Conservation (phyloP, 2,888 invertebrate genomes). For the Dione juno region DNA sequence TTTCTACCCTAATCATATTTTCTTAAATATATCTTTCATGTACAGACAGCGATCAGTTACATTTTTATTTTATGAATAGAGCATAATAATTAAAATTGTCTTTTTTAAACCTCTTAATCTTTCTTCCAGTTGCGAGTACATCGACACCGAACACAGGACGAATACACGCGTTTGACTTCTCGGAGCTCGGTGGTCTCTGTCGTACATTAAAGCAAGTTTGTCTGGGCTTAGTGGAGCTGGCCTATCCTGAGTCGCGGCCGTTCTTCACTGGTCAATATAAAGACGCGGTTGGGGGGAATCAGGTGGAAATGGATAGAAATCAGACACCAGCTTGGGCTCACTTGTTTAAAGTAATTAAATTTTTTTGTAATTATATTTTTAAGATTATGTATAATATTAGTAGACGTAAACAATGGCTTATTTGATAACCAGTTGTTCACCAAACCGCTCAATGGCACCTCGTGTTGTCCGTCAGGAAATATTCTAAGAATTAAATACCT, state of each 20-base stretch:
- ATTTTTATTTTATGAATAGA: too few species aligned
- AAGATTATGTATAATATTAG: too few species aligned
- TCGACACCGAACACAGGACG: slow-evolving; percentile 53
- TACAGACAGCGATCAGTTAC: too few species aligned
- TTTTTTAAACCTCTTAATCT: slow-evolving; percentile 51
- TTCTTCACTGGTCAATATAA: slow-evolving; percentile 85
- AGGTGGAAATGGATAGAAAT: slow-evolving; percentile 54
- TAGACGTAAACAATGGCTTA: too few species aligned
- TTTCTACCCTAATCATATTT: too few species aligned
- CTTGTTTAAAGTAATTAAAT: slow-evolving; percentile 85
- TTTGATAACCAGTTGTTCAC: too few species aligned
- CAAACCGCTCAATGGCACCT: too few species aligned
- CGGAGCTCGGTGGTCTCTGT: slow-evolving; percentile 88
- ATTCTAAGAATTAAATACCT: too few species aligned
- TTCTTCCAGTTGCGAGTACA: slow-evolving; percentile 41
- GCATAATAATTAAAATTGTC: neutral
- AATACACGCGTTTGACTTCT: slow-evolving; percentile 87
- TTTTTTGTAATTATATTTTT: too few species aligned
- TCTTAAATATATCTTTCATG: too few species aligned
- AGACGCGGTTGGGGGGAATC: slow-evolving; percentile 55
- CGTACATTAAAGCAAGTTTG: slow-evolving; percentile 90
- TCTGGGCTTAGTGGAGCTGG: slow-evolving; percentile 92
- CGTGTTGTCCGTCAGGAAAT: too few species aligned
- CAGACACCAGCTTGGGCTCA: slow-evolving; percentile 89
- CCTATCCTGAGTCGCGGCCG: slow-evolving; percentile 90